phyloP scores from a whole-genome alignment of 2,113 vertebrate species.

The Bos taurus region DNA sequence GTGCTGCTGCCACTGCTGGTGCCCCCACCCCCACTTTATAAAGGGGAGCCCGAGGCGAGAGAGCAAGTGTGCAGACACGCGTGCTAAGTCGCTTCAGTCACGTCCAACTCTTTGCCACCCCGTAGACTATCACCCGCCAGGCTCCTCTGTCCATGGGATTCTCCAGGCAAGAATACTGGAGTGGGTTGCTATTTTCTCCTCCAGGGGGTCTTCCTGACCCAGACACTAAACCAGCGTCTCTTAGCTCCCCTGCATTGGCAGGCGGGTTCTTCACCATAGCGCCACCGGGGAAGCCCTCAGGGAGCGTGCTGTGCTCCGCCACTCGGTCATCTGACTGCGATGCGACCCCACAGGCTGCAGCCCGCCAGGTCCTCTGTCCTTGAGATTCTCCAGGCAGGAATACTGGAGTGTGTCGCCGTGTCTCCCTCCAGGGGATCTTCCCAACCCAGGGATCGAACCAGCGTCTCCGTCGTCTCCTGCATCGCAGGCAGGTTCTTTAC shows the following conservation, averaged over 20 bases:
- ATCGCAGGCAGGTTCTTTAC: not conserved
- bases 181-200: not conserved
- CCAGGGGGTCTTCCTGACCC: not conserved
- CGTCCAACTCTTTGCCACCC: not conserved
- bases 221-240: not conserved
- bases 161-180: not conserved
- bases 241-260: not conserved
- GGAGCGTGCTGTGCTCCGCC: not conserved
- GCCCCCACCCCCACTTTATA: rapidly evolving
- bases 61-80: rapidly evolving
- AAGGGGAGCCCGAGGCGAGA: not conserved
- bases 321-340: not conserved
- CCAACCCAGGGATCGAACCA: not conserved
- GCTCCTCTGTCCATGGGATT: not conserved
- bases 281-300: not conserved
- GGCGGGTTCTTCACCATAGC: rapidly evolving
- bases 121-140: rapidly evolving
- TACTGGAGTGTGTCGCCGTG: not conserved
- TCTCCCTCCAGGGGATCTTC: not conserved
- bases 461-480: not conserved
- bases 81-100: rapidly evolving
- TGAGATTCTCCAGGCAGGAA: not conserved
- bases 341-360: rapidly evolving
- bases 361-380: not conserved
- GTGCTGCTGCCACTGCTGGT: rapidly evolving